Evolutionary conservation across 2,888 invertebrate species (phyloP).

Genomic region (Nomada ruficornis): DNA sequence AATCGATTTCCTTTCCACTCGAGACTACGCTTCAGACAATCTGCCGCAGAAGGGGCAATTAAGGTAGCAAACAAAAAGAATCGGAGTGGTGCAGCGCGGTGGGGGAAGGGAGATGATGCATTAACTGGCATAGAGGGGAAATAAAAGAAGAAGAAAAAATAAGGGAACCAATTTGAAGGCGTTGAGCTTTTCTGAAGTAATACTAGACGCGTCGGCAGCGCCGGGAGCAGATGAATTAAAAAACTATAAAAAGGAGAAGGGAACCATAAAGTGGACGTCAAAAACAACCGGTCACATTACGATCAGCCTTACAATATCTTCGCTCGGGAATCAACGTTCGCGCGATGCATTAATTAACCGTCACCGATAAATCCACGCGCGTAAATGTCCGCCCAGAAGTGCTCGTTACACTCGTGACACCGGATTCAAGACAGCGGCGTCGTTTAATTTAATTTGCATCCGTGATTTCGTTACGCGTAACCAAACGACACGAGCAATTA

Average conservation of each 20-base stretch:
- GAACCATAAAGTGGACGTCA: not conserved
- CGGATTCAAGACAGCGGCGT: conserved; percentile 2
- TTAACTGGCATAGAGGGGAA: not conserved
- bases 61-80: conserved; percentile 48
- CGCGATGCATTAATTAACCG: conserved; percentile 4
- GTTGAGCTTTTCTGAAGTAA: not conserved
- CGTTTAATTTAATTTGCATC: conserved; percentile 37
- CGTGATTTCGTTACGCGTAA: conserved; percentile 35
- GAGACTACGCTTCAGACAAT: conserved; percentile 58
- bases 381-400: not conserved
- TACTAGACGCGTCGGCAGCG: not conserved
- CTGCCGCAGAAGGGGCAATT: conserved; percentile 56
- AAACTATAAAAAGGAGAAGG: not conserved
- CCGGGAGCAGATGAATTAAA: not conserved
- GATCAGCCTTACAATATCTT: not conserved
- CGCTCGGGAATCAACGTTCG: not conserved
- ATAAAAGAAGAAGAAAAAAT: too few species aligned
- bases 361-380: not conserved
- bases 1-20: conserved; percentile 58
- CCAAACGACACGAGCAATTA: conserved; percentile 38
- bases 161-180: not conserved
- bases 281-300: not conserved
- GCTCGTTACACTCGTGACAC: conserved; percentile 1
- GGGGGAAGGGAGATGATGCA: not conserved
- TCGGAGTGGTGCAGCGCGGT: not conserved